phyloP scores from a whole-genome alignment of 2,797 vertebrate species.

The Hydrophis major region DNA sequence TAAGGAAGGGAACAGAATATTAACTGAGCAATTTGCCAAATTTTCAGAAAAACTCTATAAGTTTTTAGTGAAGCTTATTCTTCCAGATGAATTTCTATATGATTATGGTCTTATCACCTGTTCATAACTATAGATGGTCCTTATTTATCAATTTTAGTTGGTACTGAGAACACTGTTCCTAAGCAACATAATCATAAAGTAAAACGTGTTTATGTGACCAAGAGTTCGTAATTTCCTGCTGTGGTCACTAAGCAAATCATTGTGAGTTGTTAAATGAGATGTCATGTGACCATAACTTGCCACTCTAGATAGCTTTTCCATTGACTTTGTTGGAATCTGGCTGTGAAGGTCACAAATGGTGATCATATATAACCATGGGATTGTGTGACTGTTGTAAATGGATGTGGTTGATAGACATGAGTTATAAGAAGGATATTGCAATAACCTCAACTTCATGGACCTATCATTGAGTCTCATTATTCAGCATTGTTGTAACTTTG shows the following conservation, averaged over 20 bases:
- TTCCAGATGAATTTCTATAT: neutral
- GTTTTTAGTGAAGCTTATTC: neutral
- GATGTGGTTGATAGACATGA: neutral
- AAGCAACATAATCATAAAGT: neutral
- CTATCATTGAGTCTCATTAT: neutral
- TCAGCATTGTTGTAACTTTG: neutral
- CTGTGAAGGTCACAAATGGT: neutral
- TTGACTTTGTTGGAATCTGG: neutral
- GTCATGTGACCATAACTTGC: neutral
- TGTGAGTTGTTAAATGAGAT: neutral
- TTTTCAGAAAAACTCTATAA: neutral
- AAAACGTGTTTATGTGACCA: neutral
- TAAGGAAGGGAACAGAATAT: neutral
- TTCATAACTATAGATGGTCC: neutral
- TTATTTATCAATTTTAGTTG: neutral
- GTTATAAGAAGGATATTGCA: neutral
- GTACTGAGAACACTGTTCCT: neutral
- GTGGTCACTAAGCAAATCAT: neutral
- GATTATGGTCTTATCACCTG: neutral
- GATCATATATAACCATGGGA: neutral
- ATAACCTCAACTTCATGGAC: neutral
- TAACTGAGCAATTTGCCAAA: neutral
- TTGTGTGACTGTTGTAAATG: neutral
- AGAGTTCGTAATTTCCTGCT: neutral
- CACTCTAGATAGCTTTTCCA: neutral